Conservation (phyloP, 2,888 invertebrate genomes). For the Heliconius charithonia region DNA sequence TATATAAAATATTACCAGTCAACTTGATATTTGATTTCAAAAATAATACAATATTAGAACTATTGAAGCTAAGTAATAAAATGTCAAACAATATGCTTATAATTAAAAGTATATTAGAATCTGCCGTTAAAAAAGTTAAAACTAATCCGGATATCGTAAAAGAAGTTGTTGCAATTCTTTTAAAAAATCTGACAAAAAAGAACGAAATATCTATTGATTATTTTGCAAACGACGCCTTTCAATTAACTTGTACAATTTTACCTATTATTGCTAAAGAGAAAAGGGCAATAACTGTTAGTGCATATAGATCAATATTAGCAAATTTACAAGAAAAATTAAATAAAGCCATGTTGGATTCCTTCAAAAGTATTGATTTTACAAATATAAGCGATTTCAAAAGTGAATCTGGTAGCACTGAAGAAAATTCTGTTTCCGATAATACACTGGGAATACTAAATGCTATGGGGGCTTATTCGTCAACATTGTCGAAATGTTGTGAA, state of each 20-base stretch:
- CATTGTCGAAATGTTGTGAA: slow-evolving; percentile 73
- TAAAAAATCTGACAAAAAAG: slow-evolving; percentile 59
- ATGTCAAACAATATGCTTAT: slow-evolving; percentile 63
- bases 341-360: slow-evolving; percentile 64
- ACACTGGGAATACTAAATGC: slow-evolving; percentile 71
- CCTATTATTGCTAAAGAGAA: slow-evolving; percentile 75
- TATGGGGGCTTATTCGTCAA: slow-evolving; percentile 72
- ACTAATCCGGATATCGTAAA: slow-evolving; percentile 69
- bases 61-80: slow-evolving; percentile 70
- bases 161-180: slow-evolving; percentile 66
- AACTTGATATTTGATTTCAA: slow-evolving; percentile 69
- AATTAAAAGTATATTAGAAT: slow-evolving; percentile 67
- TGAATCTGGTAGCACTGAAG: slow-evolving; percentile 59
- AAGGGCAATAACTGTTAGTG: slow-evolving; percentile 67
- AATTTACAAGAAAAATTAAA: slow-evolving; percentile 75
- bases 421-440: slow-evolving; percentile 60
- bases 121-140: slow-evolving; percentile 72
- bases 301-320: slow-evolving; percentile 70
- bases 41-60: slow-evolving; percentile 60
- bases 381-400: slow-evolving; percentile 52
- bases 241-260: slow-evolving; percentile 71
- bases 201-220: slow-evolving; percentile 58
- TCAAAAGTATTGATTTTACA: slow-evolving; percentile 69
- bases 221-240: slow-evolving; percentile 70
- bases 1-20: slow-evolving; percentile 72